phyloP scores from a whole-genome alignment of 2,797 vertebrate genomes.

The Graptemys geographica region DNA sequence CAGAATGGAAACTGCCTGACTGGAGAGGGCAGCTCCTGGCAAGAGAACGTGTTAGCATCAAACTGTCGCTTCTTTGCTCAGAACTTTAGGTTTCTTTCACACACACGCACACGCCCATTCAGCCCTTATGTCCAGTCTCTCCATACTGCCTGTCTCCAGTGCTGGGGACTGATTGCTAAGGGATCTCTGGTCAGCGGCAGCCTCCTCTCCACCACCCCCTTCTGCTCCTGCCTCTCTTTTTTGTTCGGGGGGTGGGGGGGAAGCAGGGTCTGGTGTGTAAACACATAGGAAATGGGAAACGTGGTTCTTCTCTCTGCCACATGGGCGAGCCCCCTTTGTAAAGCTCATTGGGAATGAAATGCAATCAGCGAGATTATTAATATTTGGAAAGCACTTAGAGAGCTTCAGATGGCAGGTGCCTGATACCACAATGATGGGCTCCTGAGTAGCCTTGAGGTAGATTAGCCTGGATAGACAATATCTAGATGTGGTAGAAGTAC shows the following conservation, averaged over 20 bases:
- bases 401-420: neutral
- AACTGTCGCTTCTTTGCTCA: conserved; percentile 45
- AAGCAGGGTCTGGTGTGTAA: accelerated
- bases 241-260: accelerated
- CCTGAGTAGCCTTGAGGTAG: neutral
- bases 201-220: accelerated
- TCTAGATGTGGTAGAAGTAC: neutral
- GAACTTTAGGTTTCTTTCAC: conserved; percentile 62
- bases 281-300: neutral
- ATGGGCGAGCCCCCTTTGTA: accelerated
- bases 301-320: neutral
- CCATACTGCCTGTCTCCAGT: accelerated
- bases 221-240: neutral
- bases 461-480: neutral
- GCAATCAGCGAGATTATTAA: neutral
- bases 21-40: conserved; percentile 50
- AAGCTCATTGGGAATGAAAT: neutral
- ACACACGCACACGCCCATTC: conserved; percentile 21
- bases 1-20: conserved; percentile 58
- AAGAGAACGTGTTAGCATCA: conserved; percentile 51
- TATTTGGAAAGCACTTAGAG: neutral
- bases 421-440: neutral
- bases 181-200: accelerated
- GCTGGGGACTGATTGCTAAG: accelerated
- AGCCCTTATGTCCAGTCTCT: neutral